phyloP scores from a whole-genome alignment of 2,888 invertebrate species.

The Trilocha varians region DNA sequence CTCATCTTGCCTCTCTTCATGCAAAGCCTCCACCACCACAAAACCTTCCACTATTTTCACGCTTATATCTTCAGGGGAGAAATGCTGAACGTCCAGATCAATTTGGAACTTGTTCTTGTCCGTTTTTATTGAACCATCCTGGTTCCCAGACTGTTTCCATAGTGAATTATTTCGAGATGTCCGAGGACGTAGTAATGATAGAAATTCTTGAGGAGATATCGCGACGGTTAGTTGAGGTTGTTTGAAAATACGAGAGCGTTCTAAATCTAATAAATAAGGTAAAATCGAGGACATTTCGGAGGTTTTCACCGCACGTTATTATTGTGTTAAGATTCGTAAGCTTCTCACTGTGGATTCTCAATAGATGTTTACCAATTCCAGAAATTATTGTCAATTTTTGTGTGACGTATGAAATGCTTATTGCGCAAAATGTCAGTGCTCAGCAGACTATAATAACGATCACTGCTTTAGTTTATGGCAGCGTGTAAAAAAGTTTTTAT shows the following conservation, averaged over 20 bases:
- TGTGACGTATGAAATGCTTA: neutral
- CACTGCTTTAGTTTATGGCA: neutral
- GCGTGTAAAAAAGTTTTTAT: neutral
- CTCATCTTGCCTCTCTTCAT: slow-evolving; percentile 79
- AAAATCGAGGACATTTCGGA: slow-evolving; percentile 17
- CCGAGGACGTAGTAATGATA: neutral
- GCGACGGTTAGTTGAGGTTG: slow-evolving; percentile 45
- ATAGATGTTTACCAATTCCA: too few species aligned
- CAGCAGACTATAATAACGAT: too few species aligned
- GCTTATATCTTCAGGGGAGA: slow-evolving; percentile 79
- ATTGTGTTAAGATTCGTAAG: too few species aligned
- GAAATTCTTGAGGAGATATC: slow-evolving; percentile 32
- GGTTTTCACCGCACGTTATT: slow-evolving; percentile 14
- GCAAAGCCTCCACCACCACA: slow-evolving; percentile 78
- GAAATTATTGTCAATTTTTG: too few species aligned
- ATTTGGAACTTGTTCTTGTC: slow-evolving; percentile 77
- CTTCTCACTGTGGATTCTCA: too few species aligned
- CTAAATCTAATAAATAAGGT: slow-evolving; percentile 18
- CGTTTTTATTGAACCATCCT: slow-evolving; percentile 53
- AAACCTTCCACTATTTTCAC: slow-evolving; percentile 78
- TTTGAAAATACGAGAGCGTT: slow-evolving; percentile 28
- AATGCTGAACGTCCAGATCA: slow-evolving; percentile 81
- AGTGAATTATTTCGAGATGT: slow-evolving; percentile 20
- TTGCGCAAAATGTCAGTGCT: neutral
- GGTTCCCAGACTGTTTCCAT: slow-evolving; percentile 24